A percentile compares a stretch with the other conserved stretches of the same genome.
Evolutionary conservation across 2,888 invertebrate genomes (phyloP).

Genomic region (Drosophila lutescens): DNA sequence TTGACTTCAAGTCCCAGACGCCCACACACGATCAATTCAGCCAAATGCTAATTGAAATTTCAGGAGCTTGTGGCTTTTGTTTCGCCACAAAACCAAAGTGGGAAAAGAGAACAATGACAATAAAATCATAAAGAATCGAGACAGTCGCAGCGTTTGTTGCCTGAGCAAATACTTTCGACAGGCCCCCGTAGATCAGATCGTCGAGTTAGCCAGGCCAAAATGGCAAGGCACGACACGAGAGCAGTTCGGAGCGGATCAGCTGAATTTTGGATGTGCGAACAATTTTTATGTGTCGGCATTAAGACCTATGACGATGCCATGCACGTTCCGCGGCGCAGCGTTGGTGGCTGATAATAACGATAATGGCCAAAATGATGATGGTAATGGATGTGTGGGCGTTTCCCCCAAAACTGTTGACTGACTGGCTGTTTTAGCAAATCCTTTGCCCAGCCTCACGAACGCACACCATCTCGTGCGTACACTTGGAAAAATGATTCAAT

Average conservation of each 20-base stretch:
- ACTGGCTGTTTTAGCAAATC: constrained; percentile 44
- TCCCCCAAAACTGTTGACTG: constrained; percentile 26
- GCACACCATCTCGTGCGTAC: constrained; percentile 18
- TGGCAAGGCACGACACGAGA: constrained; percentile 10
- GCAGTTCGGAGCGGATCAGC: constrained; percentile 23
- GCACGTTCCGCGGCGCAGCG: constrained; percentile 53
- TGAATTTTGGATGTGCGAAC: constrained; percentile 55
- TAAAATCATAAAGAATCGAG: constrained; percentile 37
- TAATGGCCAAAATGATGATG: constrained; percentile 48
- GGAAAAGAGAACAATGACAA: constrained; percentile 14
- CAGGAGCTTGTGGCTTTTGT: constrained; percentile 32
- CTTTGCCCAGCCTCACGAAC: constrained; percentile 40
- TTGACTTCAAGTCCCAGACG: constrained; percentile 5
- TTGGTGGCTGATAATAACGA: constrained; percentile 40
- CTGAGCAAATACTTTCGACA: constrained; percentile 8
- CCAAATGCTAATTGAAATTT: constrained; percentile 43
- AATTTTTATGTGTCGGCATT: constrained; percentile 50
- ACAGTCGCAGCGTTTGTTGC: constrained; percentile 4
- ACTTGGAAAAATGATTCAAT: background rate
- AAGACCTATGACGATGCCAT: constrained; percentile 51
- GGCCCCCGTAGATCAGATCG: constrained; percentile 31
- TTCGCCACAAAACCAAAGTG: constrained; percentile 10
- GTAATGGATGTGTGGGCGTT: constrained; percentile 42
- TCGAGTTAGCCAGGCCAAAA: constrained; percentile 7
- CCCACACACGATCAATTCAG: constrained; percentile 37